A percentile compares a stretch with the other conserved stretches of the same genome.
Conservation (phyloP, 2,113 vertebrate genomes). For the Lampris megalopsis region DNA sequence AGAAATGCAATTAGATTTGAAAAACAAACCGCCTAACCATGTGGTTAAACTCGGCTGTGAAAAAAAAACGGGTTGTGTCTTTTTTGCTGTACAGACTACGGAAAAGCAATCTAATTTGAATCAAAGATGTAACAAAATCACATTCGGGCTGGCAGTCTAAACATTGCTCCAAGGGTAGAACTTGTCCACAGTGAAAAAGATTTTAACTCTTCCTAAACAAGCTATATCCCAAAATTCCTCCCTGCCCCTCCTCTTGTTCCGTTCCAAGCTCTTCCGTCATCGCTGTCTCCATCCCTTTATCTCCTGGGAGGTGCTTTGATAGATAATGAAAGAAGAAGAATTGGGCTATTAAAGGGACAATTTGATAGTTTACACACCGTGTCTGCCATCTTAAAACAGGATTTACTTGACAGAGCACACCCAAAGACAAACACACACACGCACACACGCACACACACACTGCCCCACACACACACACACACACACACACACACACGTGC, state of each 20-base stretch:
- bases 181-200: neutral
- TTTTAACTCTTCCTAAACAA: constrained; percentile 23
- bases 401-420: constrained; percentile 63
- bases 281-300: constrained; percentile 31
- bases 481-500: constrained; percentile 28
- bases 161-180: neutral
- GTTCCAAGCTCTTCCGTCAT: constrained; percentile 18
- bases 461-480: constrained; percentile 5
- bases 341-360: constrained; percentile 78
- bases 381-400: constrained; percentile 73
- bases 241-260: constrained; percentile 1
- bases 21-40: too few species aligned
- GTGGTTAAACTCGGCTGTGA: too few species aligned
- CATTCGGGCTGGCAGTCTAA: too few species aligned
- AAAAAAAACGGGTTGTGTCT: too few species aligned
- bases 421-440: constrained; percentile 11
- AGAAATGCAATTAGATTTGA: constrained; percentile 51
- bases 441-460: too few species aligned
- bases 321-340: constrained; percentile 73
- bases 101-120: too few species aligned
- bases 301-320: constrained; percentile 45
- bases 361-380: constrained; percentile 76
- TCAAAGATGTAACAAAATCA: too few species aligned
- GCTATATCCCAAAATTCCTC: constrained; percentile 38
- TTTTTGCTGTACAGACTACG: too few species aligned